Conservation (phyloP, 1,140 invertebrate species). For the Papilio xuthus region DNA sequence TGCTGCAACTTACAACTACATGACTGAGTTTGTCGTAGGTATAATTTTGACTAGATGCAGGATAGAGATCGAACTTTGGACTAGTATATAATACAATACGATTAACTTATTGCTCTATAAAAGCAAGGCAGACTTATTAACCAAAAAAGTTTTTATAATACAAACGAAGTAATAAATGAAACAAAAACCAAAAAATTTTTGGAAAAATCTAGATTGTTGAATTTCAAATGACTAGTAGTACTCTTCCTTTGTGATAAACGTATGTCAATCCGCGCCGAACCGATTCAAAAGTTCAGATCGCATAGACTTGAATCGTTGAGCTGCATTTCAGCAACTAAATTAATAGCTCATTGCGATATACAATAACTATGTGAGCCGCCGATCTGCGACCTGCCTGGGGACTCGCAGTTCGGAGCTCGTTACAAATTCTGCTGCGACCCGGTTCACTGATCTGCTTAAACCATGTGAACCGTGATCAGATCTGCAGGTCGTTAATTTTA, state of each 20-base stretch:
- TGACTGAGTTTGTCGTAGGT: background rate
- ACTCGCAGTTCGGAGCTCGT: too few species aligned
- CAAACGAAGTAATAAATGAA: background rate
- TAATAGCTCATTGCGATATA: too few species aligned
- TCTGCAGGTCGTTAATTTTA: too few species aligned
- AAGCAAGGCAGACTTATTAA: background rate
- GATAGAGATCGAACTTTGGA: conserved; percentile 2
- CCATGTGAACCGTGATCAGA: too few species aligned
- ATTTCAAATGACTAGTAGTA: background rate
- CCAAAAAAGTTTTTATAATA: background rate
- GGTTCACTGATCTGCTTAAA: too few species aligned
- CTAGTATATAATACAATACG: background rate
- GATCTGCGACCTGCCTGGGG: too few species aligned
- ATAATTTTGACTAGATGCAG: conserved; percentile 4
- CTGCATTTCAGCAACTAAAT: too few species aligned
- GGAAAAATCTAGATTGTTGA: background rate
- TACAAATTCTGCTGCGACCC: too few species aligned
- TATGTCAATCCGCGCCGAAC: too few species aligned
- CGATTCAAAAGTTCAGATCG: too few species aligned
- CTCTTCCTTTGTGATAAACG: background rate
- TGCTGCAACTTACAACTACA: background rate
- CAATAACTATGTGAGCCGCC: too few species aligned
- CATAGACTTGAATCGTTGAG: too few species aligned
- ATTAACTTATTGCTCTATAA: background rate
- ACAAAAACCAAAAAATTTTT: background rate